These are phyloP conservation scores for Procapra przewalskii DNA, from an alignment of 2,113 vertebrate species.

Conservation along the genomic window DNA sequence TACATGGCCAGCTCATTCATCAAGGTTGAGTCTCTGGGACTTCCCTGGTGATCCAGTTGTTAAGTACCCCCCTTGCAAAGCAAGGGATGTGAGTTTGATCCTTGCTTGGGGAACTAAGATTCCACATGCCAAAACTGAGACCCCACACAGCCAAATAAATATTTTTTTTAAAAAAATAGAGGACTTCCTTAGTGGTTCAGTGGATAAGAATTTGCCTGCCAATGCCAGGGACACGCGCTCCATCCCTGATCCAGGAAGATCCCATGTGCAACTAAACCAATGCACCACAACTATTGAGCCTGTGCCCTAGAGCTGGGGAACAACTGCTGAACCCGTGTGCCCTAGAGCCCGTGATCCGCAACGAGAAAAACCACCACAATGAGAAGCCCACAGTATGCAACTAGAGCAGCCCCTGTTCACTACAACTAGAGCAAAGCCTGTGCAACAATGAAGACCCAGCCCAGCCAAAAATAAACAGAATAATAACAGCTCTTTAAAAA, in stretches of 20 bases:
- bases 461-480: not conserved
- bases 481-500: not conserved
- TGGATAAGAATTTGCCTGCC: not conserved
- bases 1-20: not conserved
- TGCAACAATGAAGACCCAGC: not conserved
- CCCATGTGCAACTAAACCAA: not conserved
- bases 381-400: not conserved
- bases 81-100: not conserved
- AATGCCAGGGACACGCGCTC: not conserved
- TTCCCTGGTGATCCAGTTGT: not conserved
- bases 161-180: not conserved
- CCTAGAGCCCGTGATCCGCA: accelerated
- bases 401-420: not conserved
- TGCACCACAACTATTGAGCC: not conserved
- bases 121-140: not conserved
- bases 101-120: not conserved
- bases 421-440: not conserved
- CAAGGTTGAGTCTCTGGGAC: not conserved
- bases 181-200: not conserved
- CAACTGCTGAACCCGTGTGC: not conserved
- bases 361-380: not conserved
- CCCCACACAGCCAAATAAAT: not conserved
- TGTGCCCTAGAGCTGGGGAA: not conserved
- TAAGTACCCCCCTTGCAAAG: not conserved
- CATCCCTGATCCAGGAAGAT: not conserved